Evolutionary conservation across 2,113 vertebrate species (phyloP).

Genomic region (Canis aureus): DNA sequence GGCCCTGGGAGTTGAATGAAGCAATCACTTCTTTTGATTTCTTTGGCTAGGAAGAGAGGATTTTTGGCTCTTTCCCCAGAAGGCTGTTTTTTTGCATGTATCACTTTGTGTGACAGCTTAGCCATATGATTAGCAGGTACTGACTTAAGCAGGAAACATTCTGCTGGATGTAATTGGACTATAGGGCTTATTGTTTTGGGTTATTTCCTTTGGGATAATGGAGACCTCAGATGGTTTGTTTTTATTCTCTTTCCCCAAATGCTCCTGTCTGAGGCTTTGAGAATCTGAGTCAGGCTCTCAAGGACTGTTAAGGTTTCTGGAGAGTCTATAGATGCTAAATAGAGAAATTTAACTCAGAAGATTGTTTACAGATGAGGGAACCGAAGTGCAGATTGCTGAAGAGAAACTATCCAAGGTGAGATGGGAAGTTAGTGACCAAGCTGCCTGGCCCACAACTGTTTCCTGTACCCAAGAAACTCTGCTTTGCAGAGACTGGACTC

Average conservation of each 20-base stretch:
- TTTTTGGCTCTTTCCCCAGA: conserved; percentile 74
- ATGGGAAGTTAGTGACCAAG: not conserved
- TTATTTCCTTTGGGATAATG: conserved; percentile 39
- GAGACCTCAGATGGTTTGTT: conserved; percentile 61
- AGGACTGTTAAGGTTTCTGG: conserved; percentile 30
- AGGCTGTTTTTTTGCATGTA: conserved; percentile 68
- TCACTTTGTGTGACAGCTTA: conserved; percentile 71
- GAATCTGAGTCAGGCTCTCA: conserved; percentile 49
- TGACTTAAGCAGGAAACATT: conserved; percentile 63
- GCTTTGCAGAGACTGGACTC: not conserved
- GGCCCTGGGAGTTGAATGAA: conserved; percentile 59
- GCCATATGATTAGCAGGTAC: conserved; percentile 64
- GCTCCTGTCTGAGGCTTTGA: conserved; percentile 45
- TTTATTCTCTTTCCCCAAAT: conserved; percentile 65
- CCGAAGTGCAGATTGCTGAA: conserved; percentile 5
- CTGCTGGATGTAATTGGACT: conserved; percentile 42
- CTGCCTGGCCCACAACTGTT: not conserved
- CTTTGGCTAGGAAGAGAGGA: conserved; percentile 71
- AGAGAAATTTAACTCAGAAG: conserved; percentile 27
- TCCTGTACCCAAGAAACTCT: not conserved
- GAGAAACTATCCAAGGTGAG: not conserved
- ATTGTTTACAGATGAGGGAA: conserved; percentile 49
- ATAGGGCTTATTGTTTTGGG: not conserved
- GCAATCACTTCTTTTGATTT: conserved; percentile 77
- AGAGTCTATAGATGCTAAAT: conserved; percentile 16